These are phyloP conservation scores for Tachycineta bicolor DNA, from an alignment of 2,113 vertebrate genomes.

Conservation along the genomic window DNA sequence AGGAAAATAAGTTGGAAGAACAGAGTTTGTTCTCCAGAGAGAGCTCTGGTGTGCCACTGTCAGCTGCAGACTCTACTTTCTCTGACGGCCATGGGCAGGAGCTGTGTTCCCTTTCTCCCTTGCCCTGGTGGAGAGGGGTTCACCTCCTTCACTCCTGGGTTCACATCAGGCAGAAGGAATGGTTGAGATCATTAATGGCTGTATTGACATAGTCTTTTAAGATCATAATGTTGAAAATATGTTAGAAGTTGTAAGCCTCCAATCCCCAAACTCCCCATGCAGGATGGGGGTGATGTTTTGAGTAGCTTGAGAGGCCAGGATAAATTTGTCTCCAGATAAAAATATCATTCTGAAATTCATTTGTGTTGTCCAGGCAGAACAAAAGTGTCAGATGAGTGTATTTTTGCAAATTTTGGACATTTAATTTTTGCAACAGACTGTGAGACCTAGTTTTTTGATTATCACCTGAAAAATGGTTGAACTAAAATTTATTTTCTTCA, in stretches of 20 bases:
- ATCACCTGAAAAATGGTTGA: neutral
- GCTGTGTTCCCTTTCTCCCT: neutral
- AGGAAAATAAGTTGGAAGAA: neutral
- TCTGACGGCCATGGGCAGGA: neutral
- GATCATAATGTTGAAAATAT: neutral
- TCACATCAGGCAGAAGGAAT: neutral
- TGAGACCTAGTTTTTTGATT: neutral
- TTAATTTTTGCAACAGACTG: neutral
- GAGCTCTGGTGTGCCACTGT: neutral
- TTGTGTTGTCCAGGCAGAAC: neutral
- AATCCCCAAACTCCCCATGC: neutral
- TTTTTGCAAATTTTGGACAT: neutral
- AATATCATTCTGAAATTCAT: neutral
- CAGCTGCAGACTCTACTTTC: fast-evolving
- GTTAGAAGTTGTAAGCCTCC: neutral
- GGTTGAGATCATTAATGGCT: neutral
- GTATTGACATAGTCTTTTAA: neutral
- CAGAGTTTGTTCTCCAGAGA: neutral
- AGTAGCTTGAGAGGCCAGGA: neutral
- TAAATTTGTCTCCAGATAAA: neutral
- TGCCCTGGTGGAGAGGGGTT: neutral
- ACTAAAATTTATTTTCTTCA: neutral
- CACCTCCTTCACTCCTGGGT: neutral
- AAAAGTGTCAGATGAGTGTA: neutral
- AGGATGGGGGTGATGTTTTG: neutral